Percentiles rank a stretch among this genome's conserved stretches.
Conservation (phyloP, 1,140 invertebrate species). For the Amyelois transitella region DNA sequence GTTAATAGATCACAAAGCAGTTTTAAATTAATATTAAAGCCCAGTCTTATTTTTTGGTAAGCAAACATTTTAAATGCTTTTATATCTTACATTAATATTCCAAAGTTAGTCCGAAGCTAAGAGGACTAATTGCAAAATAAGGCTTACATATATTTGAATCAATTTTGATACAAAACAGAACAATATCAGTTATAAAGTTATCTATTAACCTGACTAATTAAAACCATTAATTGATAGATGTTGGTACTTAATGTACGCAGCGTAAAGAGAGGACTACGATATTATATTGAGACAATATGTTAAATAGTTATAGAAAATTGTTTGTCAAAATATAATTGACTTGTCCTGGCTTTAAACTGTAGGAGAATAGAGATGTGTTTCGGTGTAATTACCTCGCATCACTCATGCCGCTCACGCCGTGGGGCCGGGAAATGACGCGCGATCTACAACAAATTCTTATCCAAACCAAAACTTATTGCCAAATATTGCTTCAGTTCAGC, state of each 20-base stretch:
- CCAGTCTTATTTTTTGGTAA: background rate
- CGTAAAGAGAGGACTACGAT: background rate
- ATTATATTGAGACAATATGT: background rate
- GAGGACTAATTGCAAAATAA: too few species aligned
- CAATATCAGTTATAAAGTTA: background rate
- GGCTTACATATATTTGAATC: background rate
- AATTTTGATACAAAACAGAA: background rate
- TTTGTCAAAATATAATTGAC: background rate
- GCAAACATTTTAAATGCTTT: background rate
- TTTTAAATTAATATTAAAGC: background rate
- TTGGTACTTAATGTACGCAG: conserved; percentile 1
- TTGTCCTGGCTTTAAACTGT: conserved; percentile 10
- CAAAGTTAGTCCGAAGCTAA: too few species aligned
- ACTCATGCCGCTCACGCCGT: conserved; percentile 12
- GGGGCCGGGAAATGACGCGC: conserved; percentile 11
- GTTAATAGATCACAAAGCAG: conserved; percentile 38
- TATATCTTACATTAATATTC: too few species aligned
- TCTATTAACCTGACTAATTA: background rate
- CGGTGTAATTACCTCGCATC: conserved; percentile 12
- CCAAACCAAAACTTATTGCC: conserved; percentile 10
- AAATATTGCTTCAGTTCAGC: background rate
- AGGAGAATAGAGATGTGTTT: conserved; percentile 14
- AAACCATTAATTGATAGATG: background rate
- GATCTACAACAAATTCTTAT: conserved; percentile 22
- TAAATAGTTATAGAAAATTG: background rate